A percentile compares a stretch with the other conserved stretches of the same genome.
Conservation (phyloP, 2,797 vertebrate genomes). For the Acrocephalus scirpaceus region DNA sequence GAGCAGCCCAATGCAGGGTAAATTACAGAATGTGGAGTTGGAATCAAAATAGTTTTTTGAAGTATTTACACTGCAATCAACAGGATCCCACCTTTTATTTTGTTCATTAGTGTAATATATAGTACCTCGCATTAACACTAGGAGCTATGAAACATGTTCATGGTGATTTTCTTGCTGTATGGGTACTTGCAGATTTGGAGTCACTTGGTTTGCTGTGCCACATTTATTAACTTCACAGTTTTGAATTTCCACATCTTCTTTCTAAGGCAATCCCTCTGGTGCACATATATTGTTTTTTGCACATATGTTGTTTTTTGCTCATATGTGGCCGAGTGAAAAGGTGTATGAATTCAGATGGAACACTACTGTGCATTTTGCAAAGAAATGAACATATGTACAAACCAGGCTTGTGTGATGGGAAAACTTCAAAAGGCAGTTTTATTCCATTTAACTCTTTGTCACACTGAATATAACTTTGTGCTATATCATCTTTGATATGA, state of each 20-base stretch:
- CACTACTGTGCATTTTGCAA: background rate
- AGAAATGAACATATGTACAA: background rate
- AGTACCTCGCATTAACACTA: background rate
- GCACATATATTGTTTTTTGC: background rate
- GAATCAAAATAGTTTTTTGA: background rate
- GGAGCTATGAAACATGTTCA: background rate
- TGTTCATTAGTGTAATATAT: background rate
- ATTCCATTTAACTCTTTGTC: background rate
- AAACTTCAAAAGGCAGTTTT: background rate
- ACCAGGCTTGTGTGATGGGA: background rate
- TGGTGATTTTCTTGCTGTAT: background rate
- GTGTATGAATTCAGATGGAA: background rate
- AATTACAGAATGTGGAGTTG: background rate
- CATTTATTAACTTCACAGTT: background rate
- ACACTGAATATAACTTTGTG: background rate
- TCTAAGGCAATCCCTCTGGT: background rate
- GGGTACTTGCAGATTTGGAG: background rate
- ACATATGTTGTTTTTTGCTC: background rate
- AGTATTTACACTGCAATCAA: background rate
- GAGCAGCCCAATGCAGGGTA: background rate
- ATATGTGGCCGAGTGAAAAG: background rate
- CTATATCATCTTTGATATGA: background rate
- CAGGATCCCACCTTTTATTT: background rate
- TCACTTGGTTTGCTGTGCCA: background rate
- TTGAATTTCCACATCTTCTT: background rate